Base-by-base conservation (phyloP, 2,797 vertebrate species). In the Pantherophis alleghaniensis region DNA sequence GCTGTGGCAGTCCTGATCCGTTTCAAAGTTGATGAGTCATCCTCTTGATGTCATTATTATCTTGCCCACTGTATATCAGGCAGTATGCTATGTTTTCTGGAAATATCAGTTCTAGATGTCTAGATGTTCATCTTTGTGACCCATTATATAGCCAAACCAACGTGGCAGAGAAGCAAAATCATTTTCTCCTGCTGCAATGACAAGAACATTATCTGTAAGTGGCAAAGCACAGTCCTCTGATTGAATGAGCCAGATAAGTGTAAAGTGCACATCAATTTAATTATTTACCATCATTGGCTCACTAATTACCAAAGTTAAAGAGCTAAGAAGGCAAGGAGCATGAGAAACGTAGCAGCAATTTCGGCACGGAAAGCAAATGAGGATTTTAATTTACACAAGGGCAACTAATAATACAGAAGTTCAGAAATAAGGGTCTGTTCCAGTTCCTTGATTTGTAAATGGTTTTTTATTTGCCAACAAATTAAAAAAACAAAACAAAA, bases 261-360 rank as follows among this genome's bases (percentile, higher is more conserved):
- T 91, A 92, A 94, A 94, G 91, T 92, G 93, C 87, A 86, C 93
- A 93, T 93, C 93, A 91, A 86, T 93, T 93, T 93, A 93, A 93
- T 94, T 94, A 92, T 92, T 91, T 94, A 91, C 91, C 86, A 91
- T 94, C 89, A 94, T 86, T 88, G 90, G 90, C 92, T 96, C 92
- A 94, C 93, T 96, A 96, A 95, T 96, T 95, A 95, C 91, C 95
- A 95, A 95, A 96, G 96, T 95, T 95, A 94, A 95, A 97, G 92
- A 95, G 13, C 86, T 74, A 94, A 93, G 93, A 90, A 92, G 0
- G 95, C 47, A 90, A 87, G 20, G 3, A 91, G 51, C 61, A 95
- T 79, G 86, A 95, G 92, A 79, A 94, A 92, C 24, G 42, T n/a
- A 95, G 79, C 4, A 26, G 5, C 37, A 47, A 94, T 89, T 91